Evolutionary conservation across 2,797 vertebrate genomes (phyloP).

Genomic region (Lagodon rhomboides): DNA sequence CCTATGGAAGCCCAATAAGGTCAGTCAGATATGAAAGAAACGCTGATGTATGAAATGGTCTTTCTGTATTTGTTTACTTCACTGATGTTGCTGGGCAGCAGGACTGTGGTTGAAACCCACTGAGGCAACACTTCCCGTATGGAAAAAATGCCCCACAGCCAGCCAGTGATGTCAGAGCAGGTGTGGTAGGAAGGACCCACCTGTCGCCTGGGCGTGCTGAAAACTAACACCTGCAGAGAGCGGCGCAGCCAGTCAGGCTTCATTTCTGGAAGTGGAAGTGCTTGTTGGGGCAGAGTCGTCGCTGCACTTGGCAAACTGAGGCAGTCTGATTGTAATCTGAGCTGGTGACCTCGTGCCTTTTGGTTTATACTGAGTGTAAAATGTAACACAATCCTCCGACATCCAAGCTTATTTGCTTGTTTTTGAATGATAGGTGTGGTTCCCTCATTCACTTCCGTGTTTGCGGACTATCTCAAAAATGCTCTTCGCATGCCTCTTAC

Average conservation of each 20-base stretch:
- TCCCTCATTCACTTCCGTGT: too few species aligned
- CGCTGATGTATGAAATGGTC: fast-evolving
- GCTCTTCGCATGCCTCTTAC: background rate
- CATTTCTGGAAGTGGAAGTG: background rate
- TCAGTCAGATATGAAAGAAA: background rate
- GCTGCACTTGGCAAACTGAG: too few species aligned
- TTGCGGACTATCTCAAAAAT: too few species aligned
- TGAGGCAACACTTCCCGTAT: background rate
- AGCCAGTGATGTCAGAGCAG: background rate
- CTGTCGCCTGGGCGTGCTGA: background rate
- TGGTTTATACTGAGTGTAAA: background rate
- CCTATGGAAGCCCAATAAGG: background rate
- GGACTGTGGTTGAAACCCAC: background rate
- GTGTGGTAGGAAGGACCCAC: background rate
- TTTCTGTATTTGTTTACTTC: background rate
- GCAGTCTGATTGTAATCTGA: background rate
- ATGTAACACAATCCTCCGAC: too few species aligned
- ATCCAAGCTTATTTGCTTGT: background rate
- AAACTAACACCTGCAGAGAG: background rate
- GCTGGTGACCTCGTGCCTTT: background rate
- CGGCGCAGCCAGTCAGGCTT: background rate
- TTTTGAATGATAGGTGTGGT: background rate
- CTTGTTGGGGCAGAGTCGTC: background rate
- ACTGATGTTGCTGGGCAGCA: background rate
- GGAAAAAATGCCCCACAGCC: background rate